Evolutionary conservation across 2,113 vertebrate species (phyloP), one percentile per base, ranked within the genome.

Genomic region (Agapornis roseicollis): DNA sequence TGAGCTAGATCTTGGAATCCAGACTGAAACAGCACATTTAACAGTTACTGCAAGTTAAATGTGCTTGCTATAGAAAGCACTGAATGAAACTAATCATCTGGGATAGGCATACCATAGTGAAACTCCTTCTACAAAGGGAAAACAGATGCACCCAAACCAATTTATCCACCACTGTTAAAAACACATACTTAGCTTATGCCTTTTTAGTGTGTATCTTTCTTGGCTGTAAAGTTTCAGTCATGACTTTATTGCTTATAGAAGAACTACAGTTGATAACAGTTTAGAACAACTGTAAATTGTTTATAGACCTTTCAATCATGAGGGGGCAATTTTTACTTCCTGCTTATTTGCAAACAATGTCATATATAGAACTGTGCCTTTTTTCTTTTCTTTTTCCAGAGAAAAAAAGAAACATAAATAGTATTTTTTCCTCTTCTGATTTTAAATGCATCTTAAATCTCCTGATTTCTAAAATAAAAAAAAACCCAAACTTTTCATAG

Each of bases 31-130:
- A 52, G 37, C 13, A 22, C 3, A 70, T 23, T 46, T 33, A 69
- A 73, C 31, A 64, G 11, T 3, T 64, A 20, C 49, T 80, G 46
- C 15, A 50, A 69, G 18, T 60, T 60, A 28, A 33, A 39, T 3
- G 3, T 28, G 18, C 24, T 39, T 72, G 44, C 29, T 68, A 29
- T 0, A 47, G 29, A 69, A 49, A 80, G 68, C 6, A 33, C 19
- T 9, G 14, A 72, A 22, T 15, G 17, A 39, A 80, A 71, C 28
- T 6, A 10, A 37, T 88, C 16, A 52, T 49, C 41, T 31, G 18
- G 27, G 50, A 78, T 22, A 42, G 44, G 41, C 27, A 11, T 1
- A 58, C 1, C 0, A 1, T 0, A 66, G 11, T 0, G 7, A 42
- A 89, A 27, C 15, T 53, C 37, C 25, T 76, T 10, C 53, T 44